A percentile compares a stretch with the other conserved stretches of the same genome.
These are phyloP conservation scores for Aphidius colemani DNA, from an alignment of 2,888 invertebrate genomes.

Conservation along the genomic window DNA sequence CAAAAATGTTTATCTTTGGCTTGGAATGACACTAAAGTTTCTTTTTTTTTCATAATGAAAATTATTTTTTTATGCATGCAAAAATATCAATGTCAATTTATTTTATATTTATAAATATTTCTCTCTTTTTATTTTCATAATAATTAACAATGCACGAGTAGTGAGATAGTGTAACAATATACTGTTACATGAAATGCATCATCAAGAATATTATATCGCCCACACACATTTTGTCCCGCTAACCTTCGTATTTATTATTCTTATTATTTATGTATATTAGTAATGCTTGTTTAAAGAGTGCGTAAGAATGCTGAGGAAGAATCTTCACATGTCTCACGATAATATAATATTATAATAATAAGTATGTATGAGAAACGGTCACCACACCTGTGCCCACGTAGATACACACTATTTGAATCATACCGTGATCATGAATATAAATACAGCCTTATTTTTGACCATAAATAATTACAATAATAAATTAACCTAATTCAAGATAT, in stretches of 20 bases:
- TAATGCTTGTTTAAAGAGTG: slow-evolving; percentile 9
- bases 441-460: neutral
- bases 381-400: slow-evolving; percentile 26
- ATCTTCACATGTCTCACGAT: slow-evolving; percentile 21
- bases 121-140: neutral
- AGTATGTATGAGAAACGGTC: neutral
- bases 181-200: slow-evolving; percentile 35
- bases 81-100: neutral
- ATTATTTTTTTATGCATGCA: too few species aligned
- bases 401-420: neutral
- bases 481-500: too few species aligned
- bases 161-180: slow-evolving; percentile 18
- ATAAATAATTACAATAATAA: too few species aligned
- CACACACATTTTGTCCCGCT: slow-evolving; percentile 24
- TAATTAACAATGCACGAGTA: neutral
- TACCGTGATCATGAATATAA: slow-evolving; percentile 7
- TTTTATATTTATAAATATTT: slow-evolving; percentile 5
- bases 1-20: too few species aligned
- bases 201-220: slow-evolving; percentile 8
- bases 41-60: too few species aligned
- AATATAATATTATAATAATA: neutral
- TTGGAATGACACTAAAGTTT: too few species aligned
- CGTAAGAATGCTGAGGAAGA: slow-evolving; percentile 29
- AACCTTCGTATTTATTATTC: slow-evolving; percentile 10
- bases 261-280: slow-evolving; percentile 12